Percentiles rank a stretch among this genome's conserved stretches.
Evolutionary conservation across 2,113 vertebrate species (phyloP).

Genomic region (Capreolus pygargus): DNA sequence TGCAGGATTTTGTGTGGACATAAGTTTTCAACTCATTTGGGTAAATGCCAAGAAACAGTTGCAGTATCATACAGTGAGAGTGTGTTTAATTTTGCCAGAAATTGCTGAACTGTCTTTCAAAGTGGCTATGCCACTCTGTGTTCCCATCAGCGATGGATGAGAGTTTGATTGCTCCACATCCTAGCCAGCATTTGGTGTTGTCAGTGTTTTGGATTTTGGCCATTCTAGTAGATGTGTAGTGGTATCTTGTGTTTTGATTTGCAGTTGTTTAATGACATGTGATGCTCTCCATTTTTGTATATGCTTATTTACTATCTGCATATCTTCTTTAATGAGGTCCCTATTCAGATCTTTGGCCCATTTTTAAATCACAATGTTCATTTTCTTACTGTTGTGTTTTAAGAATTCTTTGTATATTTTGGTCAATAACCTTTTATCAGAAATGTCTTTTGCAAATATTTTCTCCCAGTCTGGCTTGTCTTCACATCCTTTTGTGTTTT

Average conservation of each 20-base stretch:
- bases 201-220: not conserved
- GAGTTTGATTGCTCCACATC: not conserved
- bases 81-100: not conserved
- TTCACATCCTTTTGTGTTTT: conserved; percentile 19
- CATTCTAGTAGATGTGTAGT: not conserved
- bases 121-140: not conserved
- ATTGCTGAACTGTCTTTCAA: not conserved
- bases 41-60: not conserved
- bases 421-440: not conserved
- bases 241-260: not conserved
- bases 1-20: not conserved
- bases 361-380: not conserved
- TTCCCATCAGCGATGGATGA: not conserved
- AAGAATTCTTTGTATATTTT: not conserved
- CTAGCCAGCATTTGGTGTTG: not conserved
- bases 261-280: not conserved
- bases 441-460: not conserved
- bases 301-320: not conserved
- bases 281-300: not conserved
- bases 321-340: not conserved
- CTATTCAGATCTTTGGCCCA: not conserved
- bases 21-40: not conserved
- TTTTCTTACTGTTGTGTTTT: conserved; percentile 7
- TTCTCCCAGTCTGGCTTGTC: not conserved
- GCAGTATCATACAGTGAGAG: not conserved